phyloP scores from a whole-genome alignment of 2,797 vertebrate species.

The Oreochromis grahami region DNA sequence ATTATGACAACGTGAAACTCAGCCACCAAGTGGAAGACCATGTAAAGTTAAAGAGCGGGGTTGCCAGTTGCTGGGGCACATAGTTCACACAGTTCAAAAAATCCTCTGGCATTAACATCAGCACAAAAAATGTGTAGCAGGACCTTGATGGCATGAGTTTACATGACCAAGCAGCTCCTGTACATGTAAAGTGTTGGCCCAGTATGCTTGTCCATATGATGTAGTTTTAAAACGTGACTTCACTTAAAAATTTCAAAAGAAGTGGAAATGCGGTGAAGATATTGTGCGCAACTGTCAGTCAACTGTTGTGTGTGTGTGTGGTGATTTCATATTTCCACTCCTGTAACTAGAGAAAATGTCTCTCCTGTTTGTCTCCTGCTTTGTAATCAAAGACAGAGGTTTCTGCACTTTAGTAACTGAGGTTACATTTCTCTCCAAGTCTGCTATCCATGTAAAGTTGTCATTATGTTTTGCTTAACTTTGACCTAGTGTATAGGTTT shows the following conservation, averaged over 20 bases:
- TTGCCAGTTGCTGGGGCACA: not conserved
- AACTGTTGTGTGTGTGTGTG: not conserved
- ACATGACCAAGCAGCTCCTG: not conserved
- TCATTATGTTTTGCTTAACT: not conserved
- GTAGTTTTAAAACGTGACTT: not conserved
- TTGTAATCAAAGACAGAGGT: not conserved
- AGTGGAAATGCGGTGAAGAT: not conserved
- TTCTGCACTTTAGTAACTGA: not conserved
- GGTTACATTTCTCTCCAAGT: not conserved
- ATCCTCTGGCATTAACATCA: not conserved
- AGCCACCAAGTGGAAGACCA: not conserved
- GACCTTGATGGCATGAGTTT: not conserved
- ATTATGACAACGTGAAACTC: accelerated
- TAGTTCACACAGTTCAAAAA: not conserved
- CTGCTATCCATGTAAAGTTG: not conserved
- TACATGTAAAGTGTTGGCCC: not conserved
- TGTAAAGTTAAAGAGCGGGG: not conserved
- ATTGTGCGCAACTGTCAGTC: not conserved
- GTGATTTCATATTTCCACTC: accelerated
- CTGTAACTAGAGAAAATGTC: not conserved
- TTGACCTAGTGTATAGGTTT: not conserved
- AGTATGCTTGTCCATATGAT: not conserved
- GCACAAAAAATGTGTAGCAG: not conserved
- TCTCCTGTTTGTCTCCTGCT: not conserved
- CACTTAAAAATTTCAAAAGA: not conserved